A percentile compares a stretch with the other conserved stretches of the same genome.
phyloP scores from a whole-genome alignment of 1,140 invertebrate species.

The Pinna nobilis region DNA sequence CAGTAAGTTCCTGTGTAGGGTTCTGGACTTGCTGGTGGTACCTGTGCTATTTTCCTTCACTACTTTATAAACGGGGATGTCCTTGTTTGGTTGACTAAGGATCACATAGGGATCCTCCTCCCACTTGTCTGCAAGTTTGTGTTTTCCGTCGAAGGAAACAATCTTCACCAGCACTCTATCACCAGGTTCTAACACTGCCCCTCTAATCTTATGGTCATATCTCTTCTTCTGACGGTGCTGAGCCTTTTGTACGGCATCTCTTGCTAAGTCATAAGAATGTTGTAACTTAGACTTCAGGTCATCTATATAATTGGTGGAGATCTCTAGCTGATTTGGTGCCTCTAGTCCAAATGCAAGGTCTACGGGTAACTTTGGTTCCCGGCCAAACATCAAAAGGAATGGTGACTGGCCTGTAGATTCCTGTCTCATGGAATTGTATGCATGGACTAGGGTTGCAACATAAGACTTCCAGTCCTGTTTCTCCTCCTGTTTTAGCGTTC shows the following conservation, averaged over 20 bases:
- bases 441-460: no score
- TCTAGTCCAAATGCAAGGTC: neutral
- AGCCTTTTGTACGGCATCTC: neutral
- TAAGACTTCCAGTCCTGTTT: no score
- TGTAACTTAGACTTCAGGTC: constrained; percentile 3
- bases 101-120: constrained; percentile 3
- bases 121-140: constrained; percentile 18
- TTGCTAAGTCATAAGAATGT: constrained; percentile 4
- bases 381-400: constrained; percentile 22
- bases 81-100: neutral
- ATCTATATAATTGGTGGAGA: constrained; percentile 6
- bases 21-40: neutral
- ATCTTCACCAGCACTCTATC: constrained; percentile 13
- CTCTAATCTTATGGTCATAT: constrained; percentile 4
- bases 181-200: neutral
- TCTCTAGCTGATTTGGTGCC: no score
- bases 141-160: constrained; percentile 7
- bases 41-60: constrained; percentile 13
- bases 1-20: constrained; percentile 10
- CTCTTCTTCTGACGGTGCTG: neutral
- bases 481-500: no score
- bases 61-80: constrained; percentile 14
- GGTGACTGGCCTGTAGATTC: constrained; percentile 7
- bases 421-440: no score
- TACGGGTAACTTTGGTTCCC: constrained; percentile 16